Conservation (phyloP, 2,888 invertebrate species). For the Cerastis leucographa region DNA sequence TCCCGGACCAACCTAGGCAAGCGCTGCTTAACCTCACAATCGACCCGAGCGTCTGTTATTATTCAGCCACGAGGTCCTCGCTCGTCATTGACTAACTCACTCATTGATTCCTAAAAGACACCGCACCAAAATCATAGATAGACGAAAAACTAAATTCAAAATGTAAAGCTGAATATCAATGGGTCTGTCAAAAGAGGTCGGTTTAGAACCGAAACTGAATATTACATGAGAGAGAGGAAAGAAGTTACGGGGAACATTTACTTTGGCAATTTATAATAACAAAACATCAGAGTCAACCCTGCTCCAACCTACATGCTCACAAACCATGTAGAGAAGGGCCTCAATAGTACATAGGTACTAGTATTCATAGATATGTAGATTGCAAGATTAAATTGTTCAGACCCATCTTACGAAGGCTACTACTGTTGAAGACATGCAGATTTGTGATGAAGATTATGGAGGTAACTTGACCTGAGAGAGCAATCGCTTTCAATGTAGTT, state of each 20-base stretch:
- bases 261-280: not conserved
- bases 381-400: constrained; percentile 52
- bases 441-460: constrained; percentile 14
- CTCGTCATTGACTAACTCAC: no score
- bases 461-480: not conserved
- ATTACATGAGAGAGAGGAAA: not conserved
- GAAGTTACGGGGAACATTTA: not conserved
- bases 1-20: no score
- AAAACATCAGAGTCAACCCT: constrained; percentile 50
- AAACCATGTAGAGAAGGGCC: constrained; percentile 65
- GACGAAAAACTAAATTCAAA: not conserved
- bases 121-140: no score
- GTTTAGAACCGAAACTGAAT: not conserved
- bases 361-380: constrained; percentile 35
- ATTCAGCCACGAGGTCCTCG: no score
- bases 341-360: constrained; percentile 39
- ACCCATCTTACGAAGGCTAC: constrained; percentile 15
- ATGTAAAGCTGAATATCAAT: not conserved
- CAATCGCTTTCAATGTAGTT: no score
- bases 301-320: constrained; percentile 59
- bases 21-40: no score
- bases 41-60: no score
- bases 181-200: not conserved
- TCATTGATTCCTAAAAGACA: no score
- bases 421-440: constrained; percentile 23